These are phyloP conservation scores for Cirrhinus molitorella DNA, from an alignment of 2,797 vertebrate species.

Conservation along the genomic window DNA sequence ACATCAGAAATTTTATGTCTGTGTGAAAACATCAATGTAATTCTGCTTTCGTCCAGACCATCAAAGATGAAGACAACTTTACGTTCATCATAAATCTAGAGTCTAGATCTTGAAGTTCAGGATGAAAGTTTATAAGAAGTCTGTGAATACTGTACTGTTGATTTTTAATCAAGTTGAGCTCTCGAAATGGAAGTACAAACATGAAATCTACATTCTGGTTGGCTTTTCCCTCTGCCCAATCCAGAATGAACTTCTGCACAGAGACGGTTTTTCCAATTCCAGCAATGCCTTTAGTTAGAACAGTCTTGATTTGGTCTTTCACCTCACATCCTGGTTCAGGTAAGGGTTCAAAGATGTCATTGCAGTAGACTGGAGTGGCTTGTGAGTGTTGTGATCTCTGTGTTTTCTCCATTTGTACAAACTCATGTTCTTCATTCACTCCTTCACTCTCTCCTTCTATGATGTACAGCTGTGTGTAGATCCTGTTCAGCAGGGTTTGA, in stretches of 20 bases:
- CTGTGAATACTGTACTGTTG: neutral
- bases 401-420: neutral
- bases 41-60: neutral
- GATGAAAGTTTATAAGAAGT: neutral
- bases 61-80: neutral
- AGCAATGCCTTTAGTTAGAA: neutral
- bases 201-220: neutral
- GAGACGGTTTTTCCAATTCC: neutral
- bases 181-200: neutral
- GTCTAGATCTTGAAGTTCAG: neutral
- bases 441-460: neutral
- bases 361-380: neutral
- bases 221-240: neutral
- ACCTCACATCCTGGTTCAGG: neutral
- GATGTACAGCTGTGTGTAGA: neutral
- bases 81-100: neutral
- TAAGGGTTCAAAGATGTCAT: neutral
- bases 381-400: neutral
- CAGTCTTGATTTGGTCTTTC: neutral
- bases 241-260: neutral
- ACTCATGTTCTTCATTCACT: neutral
- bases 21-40: neutral
- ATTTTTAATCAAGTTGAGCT: neutral
- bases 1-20: neutral
- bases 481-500: neutral